phyloP scores from a whole-genome alignment of 1,140 invertebrate genomes.

The Bombyx mandarina region DNA sequence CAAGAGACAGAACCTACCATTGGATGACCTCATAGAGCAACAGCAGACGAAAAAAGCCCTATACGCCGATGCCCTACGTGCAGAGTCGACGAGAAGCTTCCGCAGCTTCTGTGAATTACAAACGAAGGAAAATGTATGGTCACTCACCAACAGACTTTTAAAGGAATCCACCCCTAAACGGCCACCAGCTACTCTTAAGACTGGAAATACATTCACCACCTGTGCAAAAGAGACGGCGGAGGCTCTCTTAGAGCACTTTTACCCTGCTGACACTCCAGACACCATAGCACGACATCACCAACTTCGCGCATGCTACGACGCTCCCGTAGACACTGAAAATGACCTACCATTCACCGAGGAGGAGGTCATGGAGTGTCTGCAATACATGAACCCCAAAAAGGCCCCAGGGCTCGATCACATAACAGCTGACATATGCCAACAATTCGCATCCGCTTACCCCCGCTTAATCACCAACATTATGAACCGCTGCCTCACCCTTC shows the following conservation, averaged over 20 bases:
- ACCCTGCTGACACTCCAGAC: slow-evolving; percentile 18
- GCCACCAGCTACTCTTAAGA: slow-evolving; percentile 11
- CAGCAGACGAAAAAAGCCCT: too few relatives aligned
- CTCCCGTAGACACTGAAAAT: slow-evolving; percentile 1
- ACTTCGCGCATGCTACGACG: background rate
- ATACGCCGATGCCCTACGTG: background rate
- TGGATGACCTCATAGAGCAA: too few relatives aligned
- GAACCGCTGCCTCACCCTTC: too few relatives aligned
- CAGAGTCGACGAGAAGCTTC: slow-evolving; percentile 14
- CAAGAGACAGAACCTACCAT: too few relatives aligned
- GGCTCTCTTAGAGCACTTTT: slow-evolving; percentile 15
- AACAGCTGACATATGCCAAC: too few relatives aligned
- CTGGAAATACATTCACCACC: slow-evolving; percentile 7
- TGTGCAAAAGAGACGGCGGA: slow-evolving; percentile 12
- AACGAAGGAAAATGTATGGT: slow-evolving; percentile 18
- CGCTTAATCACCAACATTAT: too few relatives aligned
- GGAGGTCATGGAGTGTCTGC: too few relatives aligned
- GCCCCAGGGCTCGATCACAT: too few relatives aligned
- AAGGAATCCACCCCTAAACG: slow-evolving; percentile 1
- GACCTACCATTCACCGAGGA: slow-evolving; percentile 10
- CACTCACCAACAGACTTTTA: slow-evolving; percentile 17
- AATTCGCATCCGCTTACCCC: too few relatives aligned
- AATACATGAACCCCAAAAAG: too few relatives aligned
- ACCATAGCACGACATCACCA: background rate
- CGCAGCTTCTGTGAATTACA: slow-evolving; percentile 16